Evolutionary conservation across 2,888 invertebrate species (phyloP).

Genomic region (Sarcophaga caerulescens): DNA sequence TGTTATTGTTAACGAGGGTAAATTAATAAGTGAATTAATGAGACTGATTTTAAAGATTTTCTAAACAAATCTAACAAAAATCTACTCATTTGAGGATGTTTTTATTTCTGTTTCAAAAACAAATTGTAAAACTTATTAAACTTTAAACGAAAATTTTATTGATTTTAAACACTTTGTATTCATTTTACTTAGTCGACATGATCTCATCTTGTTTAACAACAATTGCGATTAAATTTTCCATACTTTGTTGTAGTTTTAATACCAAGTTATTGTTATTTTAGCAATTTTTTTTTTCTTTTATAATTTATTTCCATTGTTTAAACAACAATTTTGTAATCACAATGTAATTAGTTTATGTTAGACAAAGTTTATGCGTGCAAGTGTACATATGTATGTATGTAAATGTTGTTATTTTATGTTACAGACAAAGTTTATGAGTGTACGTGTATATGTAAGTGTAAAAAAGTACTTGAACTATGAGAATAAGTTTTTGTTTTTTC

Average conservation of each 20-base stretch:
- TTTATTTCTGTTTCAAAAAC: no score
- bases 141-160: no score
- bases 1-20: background rate
- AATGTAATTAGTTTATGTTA: background rate
- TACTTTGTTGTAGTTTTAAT: background rate
- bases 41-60: no score
- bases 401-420: background rate
- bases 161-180: background rate
- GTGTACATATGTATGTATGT: background rate
- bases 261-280: background rate
- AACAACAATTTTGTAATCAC: constrained; percentile 3
- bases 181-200: background rate
- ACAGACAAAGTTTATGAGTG: background rate
- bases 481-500: background rate
- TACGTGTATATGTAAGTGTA: background rate
- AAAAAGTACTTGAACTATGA: no score
- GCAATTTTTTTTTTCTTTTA: background rate
- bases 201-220: background rate
- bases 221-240: background rate
- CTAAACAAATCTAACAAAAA: no score
- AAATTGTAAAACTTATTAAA: no score
- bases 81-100: no score
- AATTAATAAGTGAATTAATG: background rate
- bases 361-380: background rate
- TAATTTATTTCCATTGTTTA: background rate